Base-by-base conservation (phyloP, 2,113 vertebrate genomes). In the Hassar affinis region DNA sequence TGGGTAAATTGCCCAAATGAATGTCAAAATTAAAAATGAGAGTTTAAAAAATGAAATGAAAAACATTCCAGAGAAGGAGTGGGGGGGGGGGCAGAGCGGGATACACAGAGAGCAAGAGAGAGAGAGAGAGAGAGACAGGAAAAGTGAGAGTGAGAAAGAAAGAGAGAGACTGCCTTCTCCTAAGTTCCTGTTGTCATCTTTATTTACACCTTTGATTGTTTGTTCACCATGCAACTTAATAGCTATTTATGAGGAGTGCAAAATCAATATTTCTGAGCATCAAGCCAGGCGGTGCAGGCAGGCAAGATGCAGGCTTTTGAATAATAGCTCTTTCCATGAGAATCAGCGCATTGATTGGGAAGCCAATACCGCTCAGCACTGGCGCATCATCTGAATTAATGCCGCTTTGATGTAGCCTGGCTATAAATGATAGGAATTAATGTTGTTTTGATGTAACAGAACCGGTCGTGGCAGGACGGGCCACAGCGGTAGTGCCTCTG, bases 291-390 rank as follows among this genome's bases (percentile, higher is more conserved):
- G 38, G 88, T 85, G 84, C 88, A 88, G 86, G 82, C 71, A 71
- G 88, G 85, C 57, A 85, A 83, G 88, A 59, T 54, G 85, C 87
- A 80, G 54, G 80, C 66, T 87, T 91, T 89, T 90, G 84, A 91
- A 93, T 91, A 93, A 92, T 87, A 85, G 77, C 84, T 71, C 57
- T 61, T 83, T 84, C 89, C 64, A 79, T 88, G 88, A 91, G 85
- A 92, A 91, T 92, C 89, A 90, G 88, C 77, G 47, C 90, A 92
- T 91, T 92, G 91, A 93, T 92, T 93, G 88, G 91, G 93, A 92
- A 91, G 88, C 89, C 90, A 92, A 92, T 91, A 91, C 88, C 57
- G 74, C 86, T 91, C 88, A 87, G 83, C 14, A 42, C 18, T 45
- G 72, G 80, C 47, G 45, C 80, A 75, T 59, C 82, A 75, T 78